Evolutionary conservation across 2,888 invertebrate species (phyloP).

Genomic region (Danaus chrysippus): DNA sequence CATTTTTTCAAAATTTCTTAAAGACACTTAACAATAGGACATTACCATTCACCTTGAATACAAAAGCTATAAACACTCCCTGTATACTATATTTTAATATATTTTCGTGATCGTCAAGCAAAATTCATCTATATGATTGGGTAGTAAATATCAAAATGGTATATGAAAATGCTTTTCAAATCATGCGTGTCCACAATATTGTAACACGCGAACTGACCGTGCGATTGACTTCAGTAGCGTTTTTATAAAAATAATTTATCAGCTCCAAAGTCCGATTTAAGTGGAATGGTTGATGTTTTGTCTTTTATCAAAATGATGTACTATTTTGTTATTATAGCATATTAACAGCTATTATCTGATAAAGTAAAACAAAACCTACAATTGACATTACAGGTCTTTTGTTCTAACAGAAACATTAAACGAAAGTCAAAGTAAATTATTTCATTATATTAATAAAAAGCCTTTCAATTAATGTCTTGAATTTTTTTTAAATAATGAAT

Average conservation of each 20-base stretch:
- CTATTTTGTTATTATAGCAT: background rate
- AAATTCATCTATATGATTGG: constrained; percentile 15
- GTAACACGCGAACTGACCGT: constrained; percentile 37
- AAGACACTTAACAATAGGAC: constrained; percentile 40
- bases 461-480: too few species aligned
- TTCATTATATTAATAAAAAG: too few species aligned
- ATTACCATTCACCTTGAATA: constrained; percentile 44
- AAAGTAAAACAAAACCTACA: too few species aligned
- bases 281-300: constrained; percentile 17
- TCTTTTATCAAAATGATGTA: constrained; percentile 6
- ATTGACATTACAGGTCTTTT: too few species aligned
- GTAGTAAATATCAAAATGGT: constrained; percentile 12
- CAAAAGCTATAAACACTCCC: constrained; percentile 41
- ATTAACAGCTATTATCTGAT: too few species aligned
- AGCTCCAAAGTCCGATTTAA: constrained; percentile 19
- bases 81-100: constrained; percentile 1
- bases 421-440: too few species aligned
- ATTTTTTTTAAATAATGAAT: background rate
- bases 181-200: constrained; percentile 36
- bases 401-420: too few species aligned
- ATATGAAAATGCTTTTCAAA: constrained; percentile 9
- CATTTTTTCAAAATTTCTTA: constrained; percentile 33
- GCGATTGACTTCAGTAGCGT: constrained; percentile 27
- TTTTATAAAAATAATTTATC: constrained; percentile 31
- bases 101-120: constrained; percentile 12